Conservation (phyloP, 2,113 vertebrate species). For the Apteryx owenii region DNA sequence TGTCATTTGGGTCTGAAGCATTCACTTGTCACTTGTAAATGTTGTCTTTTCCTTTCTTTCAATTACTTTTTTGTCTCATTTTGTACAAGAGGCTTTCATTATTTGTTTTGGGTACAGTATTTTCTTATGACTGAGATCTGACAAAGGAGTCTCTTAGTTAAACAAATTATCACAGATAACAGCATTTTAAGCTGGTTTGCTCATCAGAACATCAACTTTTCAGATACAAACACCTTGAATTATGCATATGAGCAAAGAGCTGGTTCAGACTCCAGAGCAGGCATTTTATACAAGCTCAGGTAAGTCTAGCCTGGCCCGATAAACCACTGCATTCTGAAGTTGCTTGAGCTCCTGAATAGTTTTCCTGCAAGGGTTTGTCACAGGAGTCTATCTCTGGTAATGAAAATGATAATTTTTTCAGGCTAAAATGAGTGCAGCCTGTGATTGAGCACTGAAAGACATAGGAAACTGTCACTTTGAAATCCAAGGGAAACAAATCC, state of each 20-base stretch:
- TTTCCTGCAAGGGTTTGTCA: neutral
- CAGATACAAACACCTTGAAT: neutral
- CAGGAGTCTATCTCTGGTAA: neutral
- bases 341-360: neutral
- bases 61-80: neutral
- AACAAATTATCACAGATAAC: neutral
- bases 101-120: neutral
- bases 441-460: neutral
- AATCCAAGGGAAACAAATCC: neutral
- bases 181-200: neutral
- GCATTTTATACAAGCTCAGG: neutral
- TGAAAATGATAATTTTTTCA: neutral
- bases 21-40: neutral
- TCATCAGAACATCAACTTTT: neutral
- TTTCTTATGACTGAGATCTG: neutral
- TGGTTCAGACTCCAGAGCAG: neutral
- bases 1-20: neutral
- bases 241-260: neutral
- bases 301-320: neutral
- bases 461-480: neutral
- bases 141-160: neutral
- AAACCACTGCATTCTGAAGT: neutral
- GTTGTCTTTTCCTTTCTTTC: neutral
- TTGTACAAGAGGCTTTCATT: neutral
- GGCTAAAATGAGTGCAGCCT: neutral